Percentiles rank a stretch among this genome's conserved stretches.
These are phyloP conservation scores for Apamea epomidion DNA, from an alignment of 2,888 invertebrate genomes.

Conservation along the genomic window DNA sequence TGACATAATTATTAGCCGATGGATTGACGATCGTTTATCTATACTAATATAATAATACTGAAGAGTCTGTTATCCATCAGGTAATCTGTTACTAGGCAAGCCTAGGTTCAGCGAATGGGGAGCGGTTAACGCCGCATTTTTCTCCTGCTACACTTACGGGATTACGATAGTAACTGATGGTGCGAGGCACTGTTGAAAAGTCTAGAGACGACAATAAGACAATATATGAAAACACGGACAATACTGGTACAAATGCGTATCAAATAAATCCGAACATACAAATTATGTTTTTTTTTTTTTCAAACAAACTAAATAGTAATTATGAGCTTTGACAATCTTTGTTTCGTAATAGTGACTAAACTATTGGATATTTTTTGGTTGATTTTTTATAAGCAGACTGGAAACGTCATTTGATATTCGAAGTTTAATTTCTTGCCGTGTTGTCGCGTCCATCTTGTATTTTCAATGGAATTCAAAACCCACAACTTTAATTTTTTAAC, in stretches of 20 bases:
- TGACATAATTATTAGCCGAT: neutral
- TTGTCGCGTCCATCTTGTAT: too few species aligned
- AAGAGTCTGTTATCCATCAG: neutral
- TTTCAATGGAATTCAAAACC: too few species aligned
- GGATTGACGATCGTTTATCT: neutral
- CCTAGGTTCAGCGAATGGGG: neutral
- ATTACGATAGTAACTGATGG: neutral
- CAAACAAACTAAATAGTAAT: neutral
- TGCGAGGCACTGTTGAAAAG: neutral
- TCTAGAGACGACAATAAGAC: neutral
- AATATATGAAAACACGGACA: too few species aligned
- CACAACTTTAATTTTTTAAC: neutral
- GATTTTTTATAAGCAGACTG: too few species aligned
- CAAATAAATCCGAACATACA: too few species aligned
- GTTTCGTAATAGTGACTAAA: too few species aligned
- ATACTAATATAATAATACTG: too few species aligned
- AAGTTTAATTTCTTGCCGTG: too few species aligned
- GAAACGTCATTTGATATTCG: too few species aligned
- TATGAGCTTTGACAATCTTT: too few species aligned
- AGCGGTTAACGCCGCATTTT: neutral
- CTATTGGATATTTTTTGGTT: too few species aligned
- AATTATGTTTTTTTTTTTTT: neutral
- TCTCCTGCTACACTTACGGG: neutral
- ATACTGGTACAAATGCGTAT: too few species aligned
- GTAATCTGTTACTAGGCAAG: neutral